Conservation (phyloP, 2,113 vertebrate species). For the Dicentrarchus labrax region DNA sequence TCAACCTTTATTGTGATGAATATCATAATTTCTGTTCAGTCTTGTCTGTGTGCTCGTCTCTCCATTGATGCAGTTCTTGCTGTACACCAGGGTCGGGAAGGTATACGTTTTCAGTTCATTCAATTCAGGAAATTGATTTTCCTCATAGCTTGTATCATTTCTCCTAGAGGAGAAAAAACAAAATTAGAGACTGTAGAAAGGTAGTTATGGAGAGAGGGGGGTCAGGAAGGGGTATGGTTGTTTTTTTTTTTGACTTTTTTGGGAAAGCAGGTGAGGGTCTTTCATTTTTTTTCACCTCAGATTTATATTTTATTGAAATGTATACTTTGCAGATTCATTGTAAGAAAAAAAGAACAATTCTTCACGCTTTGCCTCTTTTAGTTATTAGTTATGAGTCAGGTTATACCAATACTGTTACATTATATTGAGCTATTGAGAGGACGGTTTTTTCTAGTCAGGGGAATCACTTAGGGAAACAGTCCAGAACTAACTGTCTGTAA, state of each 20-base stretch:
- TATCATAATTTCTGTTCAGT: slow-evolving; percentile 25
- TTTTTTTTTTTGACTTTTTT: not conserved
- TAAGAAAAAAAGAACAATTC: not conserved
- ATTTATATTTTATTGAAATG: not conserved
- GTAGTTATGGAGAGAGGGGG: not conserved
- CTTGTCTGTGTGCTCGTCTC: slow-evolving; percentile 36
- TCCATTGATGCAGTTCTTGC: slow-evolving; percentile 5
- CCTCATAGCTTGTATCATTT: not conserved
- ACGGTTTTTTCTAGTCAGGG: no score
- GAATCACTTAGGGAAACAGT: no score
- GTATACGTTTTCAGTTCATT: slow-evolving; percentile 42
- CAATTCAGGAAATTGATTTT: not conserved
- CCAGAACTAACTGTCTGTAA: not conserved
- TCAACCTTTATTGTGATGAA: slow-evolving; percentile 33
- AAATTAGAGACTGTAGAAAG: not conserved
- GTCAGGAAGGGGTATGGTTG: not conserved
- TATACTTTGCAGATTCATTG: not conserved
- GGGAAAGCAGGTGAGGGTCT: not conserved
- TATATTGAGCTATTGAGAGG: no score
- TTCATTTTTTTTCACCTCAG: not conserved
- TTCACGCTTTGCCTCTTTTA: not conserved
- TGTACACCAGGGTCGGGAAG: not conserved
- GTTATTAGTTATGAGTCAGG: not conserved
- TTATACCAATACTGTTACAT: not conserved
- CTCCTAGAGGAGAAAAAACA: not conserved